These are phyloP conservation scores for Limnephilus rhombicus DNA, from an alignment of 2,888 invertebrate genomes.

Conservation along the genomic window DNA sequence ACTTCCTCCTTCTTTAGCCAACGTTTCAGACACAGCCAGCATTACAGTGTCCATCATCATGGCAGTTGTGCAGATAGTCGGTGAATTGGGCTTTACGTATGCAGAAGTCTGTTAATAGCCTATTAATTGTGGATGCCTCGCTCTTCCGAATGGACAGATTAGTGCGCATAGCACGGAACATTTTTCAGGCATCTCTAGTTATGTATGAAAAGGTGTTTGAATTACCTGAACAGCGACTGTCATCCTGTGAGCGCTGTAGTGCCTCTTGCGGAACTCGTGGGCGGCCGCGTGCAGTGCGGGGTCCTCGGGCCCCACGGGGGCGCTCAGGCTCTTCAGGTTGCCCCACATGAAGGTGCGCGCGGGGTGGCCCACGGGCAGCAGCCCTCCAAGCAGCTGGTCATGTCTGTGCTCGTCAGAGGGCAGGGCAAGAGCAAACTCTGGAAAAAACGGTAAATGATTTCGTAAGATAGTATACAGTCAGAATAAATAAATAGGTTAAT, in stretches of 20 bases:
- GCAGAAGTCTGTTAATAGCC: too few relatives aligned
- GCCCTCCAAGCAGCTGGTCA: conserved; percentile 85
- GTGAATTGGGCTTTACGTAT: too few relatives aligned
- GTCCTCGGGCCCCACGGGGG: conserved; percentile 81
- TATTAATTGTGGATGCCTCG: too few relatives aligned
- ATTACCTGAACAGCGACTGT: conserved; percentile 88
- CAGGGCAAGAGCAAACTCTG: conserved; percentile 90
- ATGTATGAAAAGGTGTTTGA: not conserved
- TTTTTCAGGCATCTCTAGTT: too few relatives aligned
- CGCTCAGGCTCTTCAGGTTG: conserved; percentile 85
- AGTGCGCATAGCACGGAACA: too few relatives aligned
- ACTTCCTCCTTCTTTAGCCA: too few relatives aligned
- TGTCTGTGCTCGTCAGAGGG: conserved; percentile 86
- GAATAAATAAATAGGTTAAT: too few relatives aligned
- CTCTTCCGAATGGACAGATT: not conserved
- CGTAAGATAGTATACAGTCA: not conserved
- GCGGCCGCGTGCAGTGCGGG: conserved; percentile 83
- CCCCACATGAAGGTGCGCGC: conserved; percentile 91
- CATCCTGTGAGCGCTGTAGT: conserved; percentile 94
- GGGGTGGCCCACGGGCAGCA: conserved; percentile 85
- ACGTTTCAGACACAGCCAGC: too few relatives aligned
- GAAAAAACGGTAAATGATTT: conserved; percentile 28
- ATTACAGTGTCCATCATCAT: too few relatives aligned
- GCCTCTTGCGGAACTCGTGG: conserved; percentile 85
- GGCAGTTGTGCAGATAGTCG: too few relatives aligned